Conservation (phyloP, 2,797 vertebrate genomes). For the Scleropages formosus region DNA sequence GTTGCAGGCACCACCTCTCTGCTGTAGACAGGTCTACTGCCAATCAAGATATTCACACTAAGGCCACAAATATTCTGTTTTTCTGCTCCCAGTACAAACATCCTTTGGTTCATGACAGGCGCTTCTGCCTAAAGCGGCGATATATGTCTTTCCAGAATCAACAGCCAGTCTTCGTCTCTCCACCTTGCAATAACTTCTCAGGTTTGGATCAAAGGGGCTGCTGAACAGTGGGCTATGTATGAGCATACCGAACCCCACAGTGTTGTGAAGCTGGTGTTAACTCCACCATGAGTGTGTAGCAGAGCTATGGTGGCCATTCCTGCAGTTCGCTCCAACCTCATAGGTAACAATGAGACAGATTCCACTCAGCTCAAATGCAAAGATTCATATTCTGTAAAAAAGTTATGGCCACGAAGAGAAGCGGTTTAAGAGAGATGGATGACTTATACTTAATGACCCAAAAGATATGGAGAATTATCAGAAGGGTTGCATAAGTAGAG, state of each 20-base stretch:
- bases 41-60: not conserved
- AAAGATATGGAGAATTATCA: too few species aligned
- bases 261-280: slow-evolving; percentile 59
- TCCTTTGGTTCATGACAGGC: not conserved
- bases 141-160: slow-evolving; percentile 12
- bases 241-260: slow-evolving; percentile 50
- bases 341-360: not conserved
- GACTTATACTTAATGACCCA: too few species aligned
- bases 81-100: slow-evolving; percentile 18
- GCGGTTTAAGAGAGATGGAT: too few species aligned
- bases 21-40: not conserved
- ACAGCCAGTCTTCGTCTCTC: slow-evolving; percentile 20
- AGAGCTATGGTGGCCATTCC: slow-evolving; percentile 19
- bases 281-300: slow-evolving; percentile 41
- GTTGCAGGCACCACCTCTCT: not conserved
- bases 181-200: slow-evolving; percentile 41
- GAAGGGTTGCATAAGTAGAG: too few species aligned
- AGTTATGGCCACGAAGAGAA: too few species aligned
- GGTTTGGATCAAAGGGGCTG: slow-evolving; percentile 52
- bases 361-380: not conserved
- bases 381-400: not conserved
- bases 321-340: not conserved
- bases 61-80: slow-evolving; percentile 3
- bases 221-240: slow-evolving; percentile 58
- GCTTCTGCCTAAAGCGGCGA: not conserved